Evolutionary conservation across 2,888 invertebrate species (phyloP).

Genomic region (Melanostoma scalare): DNA sequence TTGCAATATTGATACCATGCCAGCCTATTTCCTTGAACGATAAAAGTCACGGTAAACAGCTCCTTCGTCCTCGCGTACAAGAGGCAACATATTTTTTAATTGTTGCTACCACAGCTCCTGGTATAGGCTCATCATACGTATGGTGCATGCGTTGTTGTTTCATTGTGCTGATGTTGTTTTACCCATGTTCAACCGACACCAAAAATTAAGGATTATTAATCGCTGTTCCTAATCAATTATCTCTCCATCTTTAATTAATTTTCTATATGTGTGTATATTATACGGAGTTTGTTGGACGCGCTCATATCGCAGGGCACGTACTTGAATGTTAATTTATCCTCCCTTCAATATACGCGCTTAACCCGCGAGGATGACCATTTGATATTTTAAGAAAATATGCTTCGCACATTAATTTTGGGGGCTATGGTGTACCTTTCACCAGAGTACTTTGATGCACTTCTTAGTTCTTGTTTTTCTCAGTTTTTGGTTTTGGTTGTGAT

Average conservation of each 20-base stretch:
- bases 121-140: slow-evolving; percentile 4
- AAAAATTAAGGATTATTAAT: slow-evolving; percentile 80
- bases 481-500: not conserved
- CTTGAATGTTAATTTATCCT: slow-evolving; percentile 73
- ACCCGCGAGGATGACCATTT: slow-evolving; percentile 19
- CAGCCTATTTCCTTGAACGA: slow-evolving; percentile 73
- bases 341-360: slow-evolving; percentile 17
- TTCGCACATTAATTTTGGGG: slow-evolving; percentile 43
- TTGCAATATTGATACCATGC: slow-evolving; percentile 69
- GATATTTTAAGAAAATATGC: slow-evolving; percentile 16
- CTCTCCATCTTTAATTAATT: slow-evolving; percentile 82
- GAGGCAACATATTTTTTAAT: slow-evolving; percentile 54
- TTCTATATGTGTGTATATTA: slow-evolving; percentile 76
- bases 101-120: slow-evolving; percentile 57
- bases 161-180: slow-evolving; percentile 10
- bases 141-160: slow-evolving; percentile 3
- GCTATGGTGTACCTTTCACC: slow-evolving; percentile 54
- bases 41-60: slow-evolving; percentile 37
- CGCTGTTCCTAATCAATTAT: slow-evolving; percentile 82
- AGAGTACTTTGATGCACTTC: not conserved
- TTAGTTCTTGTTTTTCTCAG: slow-evolving; percentile 1
- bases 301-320: slow-evolving; percentile 54
- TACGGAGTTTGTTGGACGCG: slow-evolving; percentile 6
- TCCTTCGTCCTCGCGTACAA: slow-evolving; percentile 7
- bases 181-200: slow-evolving; percentile 61